Evolutionary conservation across 2,888 invertebrate species (phyloP), one percentile per base, ranked within the genome.

Genomic region (Macaria notata): DNA sequence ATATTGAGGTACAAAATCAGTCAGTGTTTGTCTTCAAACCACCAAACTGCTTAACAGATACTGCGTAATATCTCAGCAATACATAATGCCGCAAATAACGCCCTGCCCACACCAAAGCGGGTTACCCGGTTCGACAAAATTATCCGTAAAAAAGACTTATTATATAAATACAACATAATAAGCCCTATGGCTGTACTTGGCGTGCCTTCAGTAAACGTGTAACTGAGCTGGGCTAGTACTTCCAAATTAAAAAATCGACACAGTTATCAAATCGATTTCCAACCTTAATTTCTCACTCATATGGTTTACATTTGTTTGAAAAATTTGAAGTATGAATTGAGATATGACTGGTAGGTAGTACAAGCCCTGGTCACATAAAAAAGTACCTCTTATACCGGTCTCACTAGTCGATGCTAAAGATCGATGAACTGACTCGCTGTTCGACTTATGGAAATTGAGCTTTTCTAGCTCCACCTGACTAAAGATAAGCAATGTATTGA

Each of bases 401-500:
- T 59, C 81, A 82, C 89, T 79, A 84, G 86, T 88, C 81, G 79
- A 43, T 47, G 30, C 33, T 49, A 70, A 75, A 84, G 89, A 86
- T 79, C 90, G 84, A 85, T 81, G 90, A 90, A 88, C 90, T 79
- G 84, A 65, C 72, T 79, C 75, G 84, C 81, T 70, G 84, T 84
- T 88, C 88, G 87, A 85, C 88, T 88, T 90, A 89, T 90, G 88
- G 85, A 88, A 88, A 88, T 88, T 77, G 59, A 62, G 80, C 76
- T 85, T 85, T 84, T 86, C 84, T 83, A 81, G 79, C 79, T 70
- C 72, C 81, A 81, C 72, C 75, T 78, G 75, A 78, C 78, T 79
- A 76, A 81, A 36, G 33, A 36, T 36, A 36, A 36, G 33, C 33
- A 36, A 7, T 7, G 3, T 6, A 36, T 36, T 36, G 59, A 59